Conservation (phyloP, 1,140 invertebrate species). For the Asbolus verrucosus region DNA sequence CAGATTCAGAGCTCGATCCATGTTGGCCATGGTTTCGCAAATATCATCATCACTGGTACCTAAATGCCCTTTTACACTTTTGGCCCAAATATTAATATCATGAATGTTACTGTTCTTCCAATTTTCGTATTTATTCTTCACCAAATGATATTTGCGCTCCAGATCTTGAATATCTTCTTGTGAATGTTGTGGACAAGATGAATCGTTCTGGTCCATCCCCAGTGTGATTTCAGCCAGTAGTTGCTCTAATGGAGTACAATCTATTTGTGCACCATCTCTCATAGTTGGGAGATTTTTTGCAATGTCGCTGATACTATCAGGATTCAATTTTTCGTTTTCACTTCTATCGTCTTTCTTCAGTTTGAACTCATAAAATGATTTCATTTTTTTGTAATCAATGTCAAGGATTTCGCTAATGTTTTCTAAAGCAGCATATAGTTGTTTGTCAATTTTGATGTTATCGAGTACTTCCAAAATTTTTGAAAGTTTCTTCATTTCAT, state of each 20-base stretch:
- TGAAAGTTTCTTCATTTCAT: not conserved
- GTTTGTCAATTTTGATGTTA: not conserved
- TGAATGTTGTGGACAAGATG: not conserved
- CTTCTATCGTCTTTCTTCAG: not conserved
- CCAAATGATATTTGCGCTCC: not conserved
- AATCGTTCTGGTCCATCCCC: not conserved
- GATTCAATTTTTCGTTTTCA: not conserved
- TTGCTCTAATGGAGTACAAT: not conserved
- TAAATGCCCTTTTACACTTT: not conserved
- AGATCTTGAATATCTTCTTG: not conserved
- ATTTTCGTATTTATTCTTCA: not conserved
- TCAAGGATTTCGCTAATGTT: not conserved
- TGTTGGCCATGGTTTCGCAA: not conserved
- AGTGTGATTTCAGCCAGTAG: not conserved
- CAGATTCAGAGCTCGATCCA: not conserved
- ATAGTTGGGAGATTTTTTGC: not conserved
- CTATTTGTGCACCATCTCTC: not conserved
- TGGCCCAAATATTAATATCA: not conserved
- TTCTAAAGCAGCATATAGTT: not conserved
- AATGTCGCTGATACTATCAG: not conserved
- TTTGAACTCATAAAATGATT: slow-evolving; percentile 7
- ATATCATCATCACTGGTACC: not conserved
- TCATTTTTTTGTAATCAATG: slow-evolving; percentile 1
- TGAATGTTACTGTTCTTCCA: not conserved
- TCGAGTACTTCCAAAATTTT: not conserved